Conservation (phyloP, 1,140 invertebrate species). For the Macrotrachela quadricornifera region DNA sequence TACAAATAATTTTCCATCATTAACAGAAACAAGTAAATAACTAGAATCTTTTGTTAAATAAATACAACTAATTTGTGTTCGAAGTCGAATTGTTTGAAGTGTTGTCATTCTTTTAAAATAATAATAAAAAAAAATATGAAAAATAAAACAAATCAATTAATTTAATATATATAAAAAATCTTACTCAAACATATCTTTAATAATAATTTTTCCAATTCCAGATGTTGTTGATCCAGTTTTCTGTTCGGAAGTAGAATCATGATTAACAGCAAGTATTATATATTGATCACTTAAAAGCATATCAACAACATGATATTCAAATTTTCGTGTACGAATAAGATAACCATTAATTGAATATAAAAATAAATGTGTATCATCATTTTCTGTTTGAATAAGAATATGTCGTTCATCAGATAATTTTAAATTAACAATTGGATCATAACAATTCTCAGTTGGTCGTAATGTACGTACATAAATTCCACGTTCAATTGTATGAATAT, state of each 20-base stretch:
- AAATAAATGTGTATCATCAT: too few relatives aligned
- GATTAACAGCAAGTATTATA: too few relatives aligned
- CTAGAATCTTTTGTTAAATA: conserved; percentile 38
- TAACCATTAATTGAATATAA: too few relatives aligned
- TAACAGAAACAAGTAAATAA: conserved; percentile 38
- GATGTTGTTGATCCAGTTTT: conserved; percentile 10
- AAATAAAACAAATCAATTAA: conserved; percentile 14
- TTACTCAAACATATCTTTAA: conserved; percentile 28
- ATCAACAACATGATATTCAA: too few relatives aligned
- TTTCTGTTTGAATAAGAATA: not conserved
- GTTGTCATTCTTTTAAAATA: conserved; percentile 17
- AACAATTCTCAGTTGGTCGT: not conserved
- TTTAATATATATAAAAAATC: conserved; percentile 1
- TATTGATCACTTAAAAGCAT: too few relatives aligned
- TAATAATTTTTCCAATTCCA: conserved; percentile 29
- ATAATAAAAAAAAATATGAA: conserved; percentile 25
- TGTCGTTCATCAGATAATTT: conserved; percentile 6
- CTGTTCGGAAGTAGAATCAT: not conserved
- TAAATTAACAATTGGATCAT: not conserved
- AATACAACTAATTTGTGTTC: conserved; percentile 38
- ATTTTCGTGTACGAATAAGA: too few relatives aligned
- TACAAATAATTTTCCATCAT: conserved; percentile 41
- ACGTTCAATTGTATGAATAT: conserved; percentile 40
- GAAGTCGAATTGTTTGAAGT: conserved; percentile 32
- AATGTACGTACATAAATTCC: conserved; percentile 40